phyloP scores from a whole-genome alignment of 2,797 vertebrate species.

The Heteromormyrus szaboi region DNA sequence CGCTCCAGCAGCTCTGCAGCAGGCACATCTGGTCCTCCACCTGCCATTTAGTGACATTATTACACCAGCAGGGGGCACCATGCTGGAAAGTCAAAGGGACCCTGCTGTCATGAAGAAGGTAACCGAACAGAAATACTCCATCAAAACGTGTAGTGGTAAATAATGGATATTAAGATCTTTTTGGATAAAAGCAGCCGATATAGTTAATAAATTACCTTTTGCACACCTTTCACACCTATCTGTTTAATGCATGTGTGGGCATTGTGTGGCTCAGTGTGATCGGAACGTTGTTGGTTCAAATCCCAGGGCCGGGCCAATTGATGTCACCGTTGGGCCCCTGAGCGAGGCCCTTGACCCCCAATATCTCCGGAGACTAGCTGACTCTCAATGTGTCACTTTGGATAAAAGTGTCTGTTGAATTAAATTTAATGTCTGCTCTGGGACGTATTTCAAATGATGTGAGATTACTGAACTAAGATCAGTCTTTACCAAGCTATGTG shows the following conservation, averaged over 20 bases:
- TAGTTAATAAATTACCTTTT: not conserved
- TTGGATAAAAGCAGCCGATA: not conserved
- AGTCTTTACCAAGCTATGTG: not conserved
- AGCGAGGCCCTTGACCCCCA: not conserved
- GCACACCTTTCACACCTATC: not conserved
- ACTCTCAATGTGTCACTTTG: not conserved
- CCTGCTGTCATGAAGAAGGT: not conserved
- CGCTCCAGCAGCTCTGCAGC: constrained; percentile 75
- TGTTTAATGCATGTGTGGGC: not conserved
- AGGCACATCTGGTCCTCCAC: constrained; percentile 74
- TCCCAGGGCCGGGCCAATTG: not conserved
- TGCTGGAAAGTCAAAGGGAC: not conserved
- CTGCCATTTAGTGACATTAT: constrained; percentile 35
- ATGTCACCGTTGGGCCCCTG: not conserved
- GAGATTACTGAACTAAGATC: not conserved
- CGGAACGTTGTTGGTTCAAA: not conserved
- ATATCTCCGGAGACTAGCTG: not conserved
- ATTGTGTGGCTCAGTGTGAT: not conserved
- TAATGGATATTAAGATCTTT: not conserved
- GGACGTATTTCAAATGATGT: not conserved
- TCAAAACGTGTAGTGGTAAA: not conserved
- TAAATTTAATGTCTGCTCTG: not conserved
- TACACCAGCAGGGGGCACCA: not conserved
- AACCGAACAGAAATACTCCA: not conserved
- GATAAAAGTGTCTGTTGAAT: not conserved